Percentiles rank a stretch among this genome's conserved stretches.
These are phyloP conservation scores for Acrossocheilus fasciatus DNA, from an alignment of 2,797 vertebrate genomes.

Conservation along the genomic window DNA sequence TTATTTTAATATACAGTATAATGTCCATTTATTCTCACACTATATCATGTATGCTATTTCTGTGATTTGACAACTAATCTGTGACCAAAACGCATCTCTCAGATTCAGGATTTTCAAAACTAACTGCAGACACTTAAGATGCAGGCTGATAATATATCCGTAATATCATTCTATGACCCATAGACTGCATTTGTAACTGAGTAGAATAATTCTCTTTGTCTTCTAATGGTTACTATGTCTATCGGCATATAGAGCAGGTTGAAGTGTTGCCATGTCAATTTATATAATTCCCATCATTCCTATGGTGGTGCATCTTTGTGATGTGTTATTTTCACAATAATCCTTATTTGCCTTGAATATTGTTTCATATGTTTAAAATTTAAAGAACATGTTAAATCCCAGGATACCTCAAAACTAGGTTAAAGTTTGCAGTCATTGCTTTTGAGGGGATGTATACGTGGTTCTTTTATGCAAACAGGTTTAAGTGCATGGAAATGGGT, in stretches of 20 bases:
- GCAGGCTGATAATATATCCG: neutral
- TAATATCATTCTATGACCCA: neutral
- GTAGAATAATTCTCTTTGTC: neutral
- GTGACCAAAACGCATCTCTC: neutral
- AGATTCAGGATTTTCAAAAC: neutral
- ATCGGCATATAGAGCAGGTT: neutral
- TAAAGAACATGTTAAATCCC: neutral
- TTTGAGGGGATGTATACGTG: neutral
- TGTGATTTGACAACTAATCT: neutral
- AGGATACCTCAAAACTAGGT: neutral
- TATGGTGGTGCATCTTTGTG: constrained; percentile 10
- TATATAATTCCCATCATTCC: constrained; percentile 4
- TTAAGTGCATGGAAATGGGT: neutral
- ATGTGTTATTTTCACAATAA: constrained; percentile 10
- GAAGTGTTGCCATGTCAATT: neutral
- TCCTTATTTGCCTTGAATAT: neutral
- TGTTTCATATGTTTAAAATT: constrained; percentile 6
- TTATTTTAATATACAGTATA: neutral
- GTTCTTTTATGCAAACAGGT: neutral
- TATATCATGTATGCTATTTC: neutral
- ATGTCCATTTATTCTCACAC: neutral
- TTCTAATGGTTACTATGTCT: constrained; percentile 14
- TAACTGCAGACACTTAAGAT: neutral
- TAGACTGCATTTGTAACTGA: neutral
- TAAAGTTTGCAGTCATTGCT: neutral